Evolutionary conservation across 2,888 invertebrate species (phyloP).

Genomic region (Limnephilus auricula): DNA sequence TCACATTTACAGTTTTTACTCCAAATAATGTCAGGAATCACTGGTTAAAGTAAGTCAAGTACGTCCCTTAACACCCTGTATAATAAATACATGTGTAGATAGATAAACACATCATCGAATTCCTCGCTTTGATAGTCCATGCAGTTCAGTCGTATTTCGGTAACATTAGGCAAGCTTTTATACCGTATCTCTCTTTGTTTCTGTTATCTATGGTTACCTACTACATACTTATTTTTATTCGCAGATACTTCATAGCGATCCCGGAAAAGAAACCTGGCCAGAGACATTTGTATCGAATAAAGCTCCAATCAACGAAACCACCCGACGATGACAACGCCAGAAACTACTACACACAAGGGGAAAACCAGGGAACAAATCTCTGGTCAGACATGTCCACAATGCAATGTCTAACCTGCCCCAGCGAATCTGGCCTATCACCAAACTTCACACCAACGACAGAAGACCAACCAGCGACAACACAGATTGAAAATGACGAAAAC

Average conservation of each 20-base stretch:
- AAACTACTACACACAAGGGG: slow-evolving; percentile 42
- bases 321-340: slow-evolving; percentile 42
- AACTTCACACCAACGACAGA: slow-evolving; percentile 64
- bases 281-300: slow-evolving; percentile 88
- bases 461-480: slow-evolving; percentile 45
- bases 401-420: slow-evolving; percentile 80
- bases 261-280: slow-evolving; percentile 87
- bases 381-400: slow-evolving; percentile 70
- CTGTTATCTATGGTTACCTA: too few species aligned
- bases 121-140: background rate
- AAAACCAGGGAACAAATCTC: slow-evolving; percentile 45
- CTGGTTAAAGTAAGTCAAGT: too few species aligned
- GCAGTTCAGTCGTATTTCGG: too few species aligned
- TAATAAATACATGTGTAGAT: too few species aligned
- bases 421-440: slow-evolving; percentile 66
- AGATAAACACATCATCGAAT: background rate
- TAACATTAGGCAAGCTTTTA: too few species aligned
- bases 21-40: too few species aligned
- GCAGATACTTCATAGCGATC: slow-evolving; percentile 89
- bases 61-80: too few species aligned
- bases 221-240: slow-evolving; percentile 65
- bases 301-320: slow-evolving; percentile 54
- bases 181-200: too few species aligned
- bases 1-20: too few species aligned
- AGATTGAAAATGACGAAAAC: slow-evolving; percentile 27